Percentiles rank a stretch among this genome's conserved stretches.
These are phyloP conservation scores for Automeris io DNA, from an alignment of 2,888 invertebrate species.

Conservation along the genomic window DNA sequence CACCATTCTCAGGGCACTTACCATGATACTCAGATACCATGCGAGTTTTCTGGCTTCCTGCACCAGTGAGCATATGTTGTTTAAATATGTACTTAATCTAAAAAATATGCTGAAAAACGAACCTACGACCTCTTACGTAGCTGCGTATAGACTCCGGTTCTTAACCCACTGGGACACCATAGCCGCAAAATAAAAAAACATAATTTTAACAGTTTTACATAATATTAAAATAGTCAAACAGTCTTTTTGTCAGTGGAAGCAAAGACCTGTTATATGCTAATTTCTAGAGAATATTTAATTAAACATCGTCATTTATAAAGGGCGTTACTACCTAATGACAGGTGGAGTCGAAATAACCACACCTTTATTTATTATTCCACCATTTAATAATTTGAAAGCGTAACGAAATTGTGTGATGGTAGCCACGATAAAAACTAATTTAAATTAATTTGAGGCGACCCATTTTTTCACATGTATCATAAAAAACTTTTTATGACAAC, in stretches of 20 bases:
- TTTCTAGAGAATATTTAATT: conserved; percentile 8
- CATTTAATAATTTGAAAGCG: conserved; percentile 62
- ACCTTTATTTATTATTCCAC: conserved; percentile 57
- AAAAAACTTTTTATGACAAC: conserved; percentile 44
- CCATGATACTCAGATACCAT: too few relatives aligned
- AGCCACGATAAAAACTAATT: conserved; percentile 54
- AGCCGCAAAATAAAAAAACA: too few relatives aligned
- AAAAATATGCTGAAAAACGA: too few relatives aligned
- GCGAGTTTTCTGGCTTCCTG: too few relatives aligned
- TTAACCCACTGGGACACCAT: too few relatives aligned
- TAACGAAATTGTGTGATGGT: conserved; percentile 55
- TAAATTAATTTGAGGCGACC: conserved; percentile 58
- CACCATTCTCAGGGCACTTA: too few relatives aligned
- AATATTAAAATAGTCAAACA: too few relatives aligned
- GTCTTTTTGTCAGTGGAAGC: background rate
- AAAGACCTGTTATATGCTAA: conserved; percentile 2
- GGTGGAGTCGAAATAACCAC: conserved; percentile 60
- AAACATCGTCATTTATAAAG: conserved; percentile 22
- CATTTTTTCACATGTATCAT: conserved; percentile 48
- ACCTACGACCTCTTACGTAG: too few relatives aligned
- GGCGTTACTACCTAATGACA: conserved; percentile 44
- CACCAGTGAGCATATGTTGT: too few relatives aligned
- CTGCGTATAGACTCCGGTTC: too few relatives aligned
- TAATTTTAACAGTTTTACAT: too few relatives aligned
- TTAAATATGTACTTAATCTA: too few relatives aligned